phyloP scores from a whole-genome alignment of 2,888 invertebrate species.

The Rhorus exstirpatorius region DNA sequence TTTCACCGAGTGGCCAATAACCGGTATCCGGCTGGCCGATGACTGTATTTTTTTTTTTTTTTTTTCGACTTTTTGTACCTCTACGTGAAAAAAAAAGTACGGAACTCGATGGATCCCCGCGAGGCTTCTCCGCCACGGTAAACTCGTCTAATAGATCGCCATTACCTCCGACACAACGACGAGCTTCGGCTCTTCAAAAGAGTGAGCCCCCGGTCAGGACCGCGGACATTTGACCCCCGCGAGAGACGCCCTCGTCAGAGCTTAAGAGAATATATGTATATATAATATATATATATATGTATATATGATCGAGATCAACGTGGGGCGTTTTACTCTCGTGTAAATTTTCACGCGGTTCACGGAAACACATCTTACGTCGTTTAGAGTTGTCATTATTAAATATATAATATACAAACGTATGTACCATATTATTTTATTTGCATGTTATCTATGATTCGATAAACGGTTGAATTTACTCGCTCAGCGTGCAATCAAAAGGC shows the following conservation, averaged over 20 bases:
- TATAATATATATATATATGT: neutral
- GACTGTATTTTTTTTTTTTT: neutral
- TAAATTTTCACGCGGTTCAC: slow-evolving; percentile 57
- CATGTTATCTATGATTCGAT: neutral
- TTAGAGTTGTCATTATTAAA: slow-evolving; percentile 27
- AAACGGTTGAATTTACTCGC: slow-evolving; percentile 43
- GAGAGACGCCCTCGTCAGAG: slow-evolving; percentile 59
- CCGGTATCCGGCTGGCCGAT: slow-evolving; percentile 8
- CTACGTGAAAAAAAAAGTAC: slow-evolving; percentile 6
- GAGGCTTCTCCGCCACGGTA: slow-evolving; percentile 60
- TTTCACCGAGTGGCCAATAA: slow-evolving; percentile 6
- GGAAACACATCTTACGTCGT: slow-evolving; percentile 59
- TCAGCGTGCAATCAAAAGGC: slow-evolving; percentile 14
- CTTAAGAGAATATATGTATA: slow-evolving; percentile 16
- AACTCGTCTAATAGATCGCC: slow-evolving; percentile 71
- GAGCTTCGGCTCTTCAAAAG: slow-evolving; percentile 44
- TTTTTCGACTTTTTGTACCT: slow-evolving; percentile 16
- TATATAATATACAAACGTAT: slow-evolving; percentile 11
- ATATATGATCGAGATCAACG: too few species aligned
- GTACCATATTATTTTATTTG: slow-evolving; percentile 24
- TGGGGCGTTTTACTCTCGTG: slow-evolving; percentile 61
- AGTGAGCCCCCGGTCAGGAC: slow-evolving; percentile 66
- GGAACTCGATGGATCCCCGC: slow-evolving; percentile 35
- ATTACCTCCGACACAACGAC: slow-evolving; percentile 67
- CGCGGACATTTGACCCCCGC: slow-evolving; percentile 69